Evolutionary conservation across 2,797 vertebrate genomes (phyloP).

Genomic region (Psittacula derbiana): DNA sequence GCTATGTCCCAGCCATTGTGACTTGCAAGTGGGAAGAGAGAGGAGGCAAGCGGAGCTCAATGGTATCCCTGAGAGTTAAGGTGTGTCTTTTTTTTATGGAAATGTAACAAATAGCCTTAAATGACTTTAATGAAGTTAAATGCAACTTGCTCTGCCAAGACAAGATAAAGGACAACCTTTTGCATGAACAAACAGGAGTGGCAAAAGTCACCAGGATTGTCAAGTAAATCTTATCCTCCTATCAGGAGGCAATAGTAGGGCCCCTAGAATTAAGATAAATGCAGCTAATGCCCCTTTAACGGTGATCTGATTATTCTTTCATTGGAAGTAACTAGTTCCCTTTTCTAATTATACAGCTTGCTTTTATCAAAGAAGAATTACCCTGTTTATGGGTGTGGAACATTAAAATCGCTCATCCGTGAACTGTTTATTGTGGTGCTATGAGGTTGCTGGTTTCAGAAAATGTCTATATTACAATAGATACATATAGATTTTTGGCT

Average conservation of each 20-base stretch:
- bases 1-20: not conserved
- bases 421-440: conserved; percentile 2
- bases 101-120: not conserved
- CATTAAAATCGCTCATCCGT: conserved; percentile 2
- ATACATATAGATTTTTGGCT: not conserved
- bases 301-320: conserved; percentile 53
- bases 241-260: not conserved
- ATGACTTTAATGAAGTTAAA: not conserved
- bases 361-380: conserved; percentile 48
- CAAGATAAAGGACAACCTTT: not conserved
- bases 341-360: conserved; percentile 48
- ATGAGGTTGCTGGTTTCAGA: not conserved
- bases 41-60: not conserved
- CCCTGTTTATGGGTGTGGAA: not conserved
- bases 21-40: not conserved
- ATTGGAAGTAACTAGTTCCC: conserved; percentile 42
- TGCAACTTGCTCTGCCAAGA: not conserved
- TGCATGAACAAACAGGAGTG: not conserved
- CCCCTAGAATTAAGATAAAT: conserved; percentile 44
- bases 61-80: not conserved
- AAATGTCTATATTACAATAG: not conserved
- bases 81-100: not conserved
- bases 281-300: conserved; percentile 25
- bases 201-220: not conserved
- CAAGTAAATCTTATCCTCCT: conserved; percentile 10